A percentile compares a stretch with the other conserved stretches of the same genome.
phyloP scores from a whole-genome alignment of 2,888 invertebrate genomes.

The Lysandra coridon region DNA sequence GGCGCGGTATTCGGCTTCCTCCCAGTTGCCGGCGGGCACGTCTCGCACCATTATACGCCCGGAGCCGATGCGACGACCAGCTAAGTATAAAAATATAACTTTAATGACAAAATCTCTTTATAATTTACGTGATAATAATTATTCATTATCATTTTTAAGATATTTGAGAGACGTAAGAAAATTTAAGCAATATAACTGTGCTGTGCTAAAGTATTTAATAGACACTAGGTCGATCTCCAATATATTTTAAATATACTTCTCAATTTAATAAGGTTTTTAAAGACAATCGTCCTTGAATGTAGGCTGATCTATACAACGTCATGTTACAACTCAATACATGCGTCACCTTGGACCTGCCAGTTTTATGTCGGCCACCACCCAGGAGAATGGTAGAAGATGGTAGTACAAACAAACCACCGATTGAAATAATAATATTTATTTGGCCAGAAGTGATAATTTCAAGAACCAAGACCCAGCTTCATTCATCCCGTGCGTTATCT shows the following conservation, averaged over 20 bases:
- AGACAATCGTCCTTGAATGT: conserved; percentile 44
- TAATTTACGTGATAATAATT: too few relatives aligned
- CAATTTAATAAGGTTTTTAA: too few relatives aligned
- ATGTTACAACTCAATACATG: conserved; percentile 49
- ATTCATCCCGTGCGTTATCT: too few relatives aligned
- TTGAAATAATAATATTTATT: background rate
- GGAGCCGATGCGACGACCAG: conserved; percentile 87
- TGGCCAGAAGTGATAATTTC: background rate
- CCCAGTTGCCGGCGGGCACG: conserved; percentile 56
- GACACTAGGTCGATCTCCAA: too few relatives aligned
- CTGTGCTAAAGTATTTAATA: too few relatives aligned
- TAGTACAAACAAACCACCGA: conserved; percentile 22
- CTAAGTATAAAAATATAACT: conserved; percentile 38
- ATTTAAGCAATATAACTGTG: too few relatives aligned
- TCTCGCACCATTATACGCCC: conserved; percentile 89
- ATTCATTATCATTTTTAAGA: too few relatives aligned
- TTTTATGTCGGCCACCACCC: conserved; percentile 51
- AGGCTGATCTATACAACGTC: conserved; percentile 56
- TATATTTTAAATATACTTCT: too few relatives aligned
- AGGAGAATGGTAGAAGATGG: background rate
- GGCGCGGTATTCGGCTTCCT: conserved; percentile 48
- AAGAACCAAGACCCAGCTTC: background rate
- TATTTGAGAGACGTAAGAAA: too few relatives aligned
- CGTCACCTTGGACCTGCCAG: conserved; percentile 56
- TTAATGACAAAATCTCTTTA: too few relatives aligned